Conservation (phyloP, 2,888 invertebrate species). For the Megalurothrips usitatus region DNA sequence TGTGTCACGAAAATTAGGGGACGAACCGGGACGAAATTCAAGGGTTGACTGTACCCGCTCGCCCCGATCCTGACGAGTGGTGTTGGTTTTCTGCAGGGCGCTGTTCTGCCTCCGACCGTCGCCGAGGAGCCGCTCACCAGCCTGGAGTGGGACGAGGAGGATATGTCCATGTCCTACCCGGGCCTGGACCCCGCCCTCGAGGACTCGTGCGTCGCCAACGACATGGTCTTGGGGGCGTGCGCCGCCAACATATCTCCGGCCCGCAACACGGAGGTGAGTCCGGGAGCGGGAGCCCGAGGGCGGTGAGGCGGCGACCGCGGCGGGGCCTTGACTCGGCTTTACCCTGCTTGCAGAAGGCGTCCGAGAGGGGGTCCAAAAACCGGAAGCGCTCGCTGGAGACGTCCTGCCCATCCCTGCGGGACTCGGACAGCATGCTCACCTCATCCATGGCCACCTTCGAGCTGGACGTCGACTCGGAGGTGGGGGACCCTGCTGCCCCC, state of each 20-base stretch:
- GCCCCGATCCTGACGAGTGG: no score
- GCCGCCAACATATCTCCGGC: not conserved
- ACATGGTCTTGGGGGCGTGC: not conserved
- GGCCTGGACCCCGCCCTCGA: not conserved
- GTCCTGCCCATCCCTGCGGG: not conserved
- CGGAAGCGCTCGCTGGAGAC: not conserved
- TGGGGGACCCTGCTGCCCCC: not conserved
- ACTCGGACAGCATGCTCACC: slow-evolving; percentile 11
- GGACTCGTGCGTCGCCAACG: not conserved
- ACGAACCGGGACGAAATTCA: no score
- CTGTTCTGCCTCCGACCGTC: not conserved
- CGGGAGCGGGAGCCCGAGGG: no score
- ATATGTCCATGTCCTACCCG: not conserved
- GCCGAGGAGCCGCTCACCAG: not conserved
- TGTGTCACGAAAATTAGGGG: no score
- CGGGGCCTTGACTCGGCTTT: no score
- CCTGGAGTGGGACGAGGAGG: slow-evolving; percentile 14
- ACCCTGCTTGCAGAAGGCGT: not conserved
- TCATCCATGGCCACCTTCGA: not conserved
- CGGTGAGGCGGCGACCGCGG: no score
- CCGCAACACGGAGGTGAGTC: not conserved
- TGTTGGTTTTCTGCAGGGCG: not conserved
- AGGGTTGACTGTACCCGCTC: no score
- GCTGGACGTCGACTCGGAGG: not conserved
- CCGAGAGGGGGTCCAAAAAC: not conserved